A percentile compares a stretch with the other conserved stretches of the same genome.
Conservation (phyloP, 1,140 invertebrate genomes). For the Trachymyrmex septentrionalis region DNA sequence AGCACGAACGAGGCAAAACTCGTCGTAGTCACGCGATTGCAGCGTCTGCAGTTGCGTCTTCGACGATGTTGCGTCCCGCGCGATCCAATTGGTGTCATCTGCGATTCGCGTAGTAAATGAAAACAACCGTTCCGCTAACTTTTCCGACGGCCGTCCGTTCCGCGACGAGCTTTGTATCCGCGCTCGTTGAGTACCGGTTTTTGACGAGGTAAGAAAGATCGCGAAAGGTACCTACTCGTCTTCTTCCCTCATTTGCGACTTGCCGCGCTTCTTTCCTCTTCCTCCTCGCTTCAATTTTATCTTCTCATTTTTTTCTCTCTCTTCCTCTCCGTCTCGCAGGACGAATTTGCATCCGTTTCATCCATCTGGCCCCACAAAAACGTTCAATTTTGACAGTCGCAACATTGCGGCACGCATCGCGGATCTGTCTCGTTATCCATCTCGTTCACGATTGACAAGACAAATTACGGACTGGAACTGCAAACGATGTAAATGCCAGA, state of each 20-base stretch:
- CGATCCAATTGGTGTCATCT: constrained; percentile 49
- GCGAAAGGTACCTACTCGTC: not conserved
- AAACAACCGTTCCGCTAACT: constrained; percentile 31
- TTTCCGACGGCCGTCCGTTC: constrained; percentile 35
- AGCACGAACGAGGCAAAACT: constrained; percentile 46
- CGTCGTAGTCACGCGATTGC: constrained; percentile 49
- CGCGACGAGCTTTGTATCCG: constrained; percentile 12
- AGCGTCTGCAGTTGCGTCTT: not conserved
- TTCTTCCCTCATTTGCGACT: constrained; percentile 4
- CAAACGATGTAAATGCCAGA: constrained; percentile 17
- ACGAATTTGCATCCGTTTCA: constrained; percentile 36
- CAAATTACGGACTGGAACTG: constrained; percentile 31
- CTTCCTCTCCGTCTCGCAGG: not conserved
- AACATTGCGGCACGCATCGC: constrained; percentile 31
- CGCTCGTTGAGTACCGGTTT: constrained; percentile 41
- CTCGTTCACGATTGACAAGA: constrained; percentile 52
- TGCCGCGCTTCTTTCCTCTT: not conserved
- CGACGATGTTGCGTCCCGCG: constrained; percentile 1
- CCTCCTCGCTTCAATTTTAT: constrained; percentile 21
- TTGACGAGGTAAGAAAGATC: not conserved
- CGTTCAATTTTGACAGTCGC: constrained; percentile 49
- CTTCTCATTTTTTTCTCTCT: not conserved
- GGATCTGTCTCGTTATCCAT: constrained; percentile 50
- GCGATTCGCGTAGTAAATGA: constrained; percentile 18
- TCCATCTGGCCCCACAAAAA: constrained; percentile 31